These are phyloP conservation scores for Drosophila parthenogenetica DNA, from an alignment of 2,888 invertebrate genomes.

Conservation along the genomic window DNA sequence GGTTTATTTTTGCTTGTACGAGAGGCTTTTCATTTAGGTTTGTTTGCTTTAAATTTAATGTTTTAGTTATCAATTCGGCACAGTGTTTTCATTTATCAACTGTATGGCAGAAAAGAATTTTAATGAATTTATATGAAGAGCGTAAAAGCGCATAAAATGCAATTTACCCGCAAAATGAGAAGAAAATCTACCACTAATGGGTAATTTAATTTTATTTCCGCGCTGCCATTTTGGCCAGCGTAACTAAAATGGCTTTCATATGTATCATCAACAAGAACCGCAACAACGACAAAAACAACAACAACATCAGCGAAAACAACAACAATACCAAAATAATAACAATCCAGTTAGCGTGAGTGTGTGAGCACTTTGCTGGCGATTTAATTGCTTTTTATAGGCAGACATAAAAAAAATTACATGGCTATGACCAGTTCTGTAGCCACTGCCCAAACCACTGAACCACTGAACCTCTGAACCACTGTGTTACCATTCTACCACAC, in stretches of 20 bases:
- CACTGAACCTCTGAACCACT: neutral
- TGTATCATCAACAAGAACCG: constrained; percentile 5
- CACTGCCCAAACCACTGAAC: constrained; percentile 15
- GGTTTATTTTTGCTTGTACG: neutral
- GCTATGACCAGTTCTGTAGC: constrained; percentile 21
- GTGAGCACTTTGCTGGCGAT: constrained; percentile 53
- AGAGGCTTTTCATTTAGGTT: constrained; percentile 7
- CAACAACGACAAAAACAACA: constrained; percentile 7
- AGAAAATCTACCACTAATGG: constrained; percentile 66
- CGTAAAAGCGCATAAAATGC: constrained; percentile 50
- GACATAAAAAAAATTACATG: constrained; percentile 48
- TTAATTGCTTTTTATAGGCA: constrained; percentile 75
- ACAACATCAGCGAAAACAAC: constrained; percentile 13
- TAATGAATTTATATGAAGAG: constrained; percentile 40
- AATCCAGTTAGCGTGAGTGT: constrained; percentile 30
- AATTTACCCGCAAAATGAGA: constrained; percentile 54
- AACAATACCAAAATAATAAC: constrained; percentile 51
- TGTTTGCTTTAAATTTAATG: neutral
- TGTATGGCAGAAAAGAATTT: constrained; percentile 5
- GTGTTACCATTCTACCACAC: no score
- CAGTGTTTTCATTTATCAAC: constrained; percentile 13
- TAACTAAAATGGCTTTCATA: constrained; percentile 54
- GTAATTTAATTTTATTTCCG: constrained; percentile 72
- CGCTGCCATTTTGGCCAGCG: constrained; percentile 31
- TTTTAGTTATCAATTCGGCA: constrained; percentile 17